A percentile compares a stretch with the other conserved stretches of the same genome.
Conservation (phyloP, 2,797 vertebrate species). For the Sebastiscus tertius region DNA sequence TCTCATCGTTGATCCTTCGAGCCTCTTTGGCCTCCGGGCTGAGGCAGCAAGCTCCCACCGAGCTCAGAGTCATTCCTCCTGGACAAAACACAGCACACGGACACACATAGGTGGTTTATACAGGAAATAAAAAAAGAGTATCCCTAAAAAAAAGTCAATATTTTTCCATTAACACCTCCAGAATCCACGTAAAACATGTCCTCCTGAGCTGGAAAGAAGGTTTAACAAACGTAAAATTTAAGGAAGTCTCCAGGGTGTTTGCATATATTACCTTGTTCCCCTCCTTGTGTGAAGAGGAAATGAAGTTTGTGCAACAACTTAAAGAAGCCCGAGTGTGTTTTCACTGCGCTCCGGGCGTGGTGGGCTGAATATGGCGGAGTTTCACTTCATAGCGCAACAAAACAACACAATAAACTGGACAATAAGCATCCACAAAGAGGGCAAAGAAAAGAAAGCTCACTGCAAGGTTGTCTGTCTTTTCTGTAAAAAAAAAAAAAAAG, state of each 20-base stretch:
- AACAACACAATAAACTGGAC: not conserved
- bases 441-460: not conserved
- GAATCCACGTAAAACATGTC: too few species aligned
- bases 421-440: not conserved
- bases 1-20: slow-evolving; percentile 95
- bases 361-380: slow-evolving; percentile 87
- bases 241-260: not conserved
- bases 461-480: not conserved
- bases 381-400: slow-evolving; percentile 55
- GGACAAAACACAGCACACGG: slow-evolving; percentile 21
- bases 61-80: slow-evolving; percentile 86
- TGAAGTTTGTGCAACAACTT: slow-evolving; percentile 55
- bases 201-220: not conserved
- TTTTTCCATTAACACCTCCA: not conserved
- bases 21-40: slow-evolving; percentile 96
- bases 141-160: not conserved
- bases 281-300: slow-evolving; percentile 29
- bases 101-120: slow-evolving; percentile 11
- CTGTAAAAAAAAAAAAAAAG: too few species aligned
- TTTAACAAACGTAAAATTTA: not conserved
- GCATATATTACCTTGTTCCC: slow-evolving; percentile 29
- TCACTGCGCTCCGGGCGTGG: slow-evolving; percentile 84
- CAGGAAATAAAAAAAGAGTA: not conserved
- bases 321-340: not conserved
- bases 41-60: slow-evolving; percentile 95